Evolutionary conservation across 64 coral and sea anemone species (phyloP).

Genomic region (Pocillopora damicornis): DNA sequence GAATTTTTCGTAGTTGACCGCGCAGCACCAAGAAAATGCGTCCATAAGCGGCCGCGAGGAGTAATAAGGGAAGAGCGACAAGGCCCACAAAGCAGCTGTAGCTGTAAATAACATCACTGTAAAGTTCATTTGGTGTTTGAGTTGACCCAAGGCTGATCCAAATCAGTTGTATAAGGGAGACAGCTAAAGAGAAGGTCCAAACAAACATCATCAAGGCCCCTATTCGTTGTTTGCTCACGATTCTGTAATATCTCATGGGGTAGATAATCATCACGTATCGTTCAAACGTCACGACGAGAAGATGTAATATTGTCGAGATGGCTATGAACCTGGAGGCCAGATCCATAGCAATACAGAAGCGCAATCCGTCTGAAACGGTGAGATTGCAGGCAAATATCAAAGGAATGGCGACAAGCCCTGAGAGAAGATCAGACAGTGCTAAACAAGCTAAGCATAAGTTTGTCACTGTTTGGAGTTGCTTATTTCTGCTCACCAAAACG

Average conservation of each 20-base stretch:
- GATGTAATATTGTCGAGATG: conserved; percentile 66
- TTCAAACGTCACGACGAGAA: conserved; percentile 64
- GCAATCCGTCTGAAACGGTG: not conserved
- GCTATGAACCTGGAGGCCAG: conserved; percentile 65
- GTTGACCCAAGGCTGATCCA: conserved; percentile 31
- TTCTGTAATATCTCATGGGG: conserved; percentile 58
- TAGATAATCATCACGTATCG: conserved; percentile 75
- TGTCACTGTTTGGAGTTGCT: conserved; percentile 58
- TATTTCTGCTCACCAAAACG: conserved; percentile 34
- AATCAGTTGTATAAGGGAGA: conserved; percentile 47
- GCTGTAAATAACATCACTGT: conserved; percentile 58
- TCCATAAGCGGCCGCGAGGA: conserved; percentile 44
- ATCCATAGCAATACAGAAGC: conserved; percentile 58
- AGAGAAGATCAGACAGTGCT: conserved; percentile 60
- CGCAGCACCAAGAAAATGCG: conserved; percentile 65
- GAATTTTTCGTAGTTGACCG: conserved; percentile 57
- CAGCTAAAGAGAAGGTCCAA: conserved; percentile 57
- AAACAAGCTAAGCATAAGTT: conserved; percentile 65
- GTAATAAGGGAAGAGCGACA: conserved; percentile 32
- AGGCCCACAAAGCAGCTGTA: conserved; percentile 42
- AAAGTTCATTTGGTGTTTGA: not conserved
- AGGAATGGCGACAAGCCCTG: conserved; percentile 50
- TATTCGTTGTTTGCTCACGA: conserved; percentile 44
- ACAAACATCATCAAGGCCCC: not conserved
- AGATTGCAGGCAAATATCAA: conserved; percentile 54